These are phyloP conservation scores for Drosophila biarmipes DNA, from an alignment of 1,140 invertebrate species.

Conservation along the genomic window DNA sequence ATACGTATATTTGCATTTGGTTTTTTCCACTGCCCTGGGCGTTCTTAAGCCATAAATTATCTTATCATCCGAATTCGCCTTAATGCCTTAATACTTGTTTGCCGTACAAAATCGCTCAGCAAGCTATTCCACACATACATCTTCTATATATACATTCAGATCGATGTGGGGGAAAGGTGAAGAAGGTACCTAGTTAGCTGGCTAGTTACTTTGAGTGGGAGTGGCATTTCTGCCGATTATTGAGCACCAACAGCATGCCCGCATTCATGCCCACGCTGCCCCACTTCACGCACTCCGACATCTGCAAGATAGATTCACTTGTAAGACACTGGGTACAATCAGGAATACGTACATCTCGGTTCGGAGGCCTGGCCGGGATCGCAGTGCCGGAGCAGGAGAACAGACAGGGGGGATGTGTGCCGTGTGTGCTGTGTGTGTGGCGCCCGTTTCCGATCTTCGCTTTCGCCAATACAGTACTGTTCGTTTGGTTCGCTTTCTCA, in stretches of 20 bases:
- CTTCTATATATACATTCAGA: background rate
- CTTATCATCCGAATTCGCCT: conserved; percentile 66
- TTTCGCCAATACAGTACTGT: background rate
- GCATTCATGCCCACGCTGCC: conserved; percentile 88
- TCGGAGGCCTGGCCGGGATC: conserved; percentile 7
- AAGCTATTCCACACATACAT: background rate
- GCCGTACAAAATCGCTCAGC: conserved; percentile 8
- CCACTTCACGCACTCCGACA: conserved; percentile 88
- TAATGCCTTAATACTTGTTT: conserved; percentile 47
- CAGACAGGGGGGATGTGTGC: too few species aligned
- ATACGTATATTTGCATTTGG: conserved; percentile 25
- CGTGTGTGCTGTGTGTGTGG: background rate
- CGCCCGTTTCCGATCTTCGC: background rate
- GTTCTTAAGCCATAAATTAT: conserved; percentile 39
- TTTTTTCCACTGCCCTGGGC: conserved; percentile 24
- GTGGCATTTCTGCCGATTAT: conserved; percentile 76
- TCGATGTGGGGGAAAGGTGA: background rate
- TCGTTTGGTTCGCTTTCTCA: background rate
- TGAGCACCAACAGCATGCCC: conserved; percentile 87
- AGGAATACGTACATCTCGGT: conserved; percentile 38
- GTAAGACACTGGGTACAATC: conserved; percentile 47
- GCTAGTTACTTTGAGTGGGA: conserved; percentile 64
- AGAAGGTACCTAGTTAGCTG: conserved; percentile 17
- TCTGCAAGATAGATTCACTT: conserved; percentile 85
- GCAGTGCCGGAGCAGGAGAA: background rate